These are phyloP conservation scores for Carcharodon carcharias DNA, from an alignment of 2,797 vertebrate species.

Conservation along the genomic window DNA sequence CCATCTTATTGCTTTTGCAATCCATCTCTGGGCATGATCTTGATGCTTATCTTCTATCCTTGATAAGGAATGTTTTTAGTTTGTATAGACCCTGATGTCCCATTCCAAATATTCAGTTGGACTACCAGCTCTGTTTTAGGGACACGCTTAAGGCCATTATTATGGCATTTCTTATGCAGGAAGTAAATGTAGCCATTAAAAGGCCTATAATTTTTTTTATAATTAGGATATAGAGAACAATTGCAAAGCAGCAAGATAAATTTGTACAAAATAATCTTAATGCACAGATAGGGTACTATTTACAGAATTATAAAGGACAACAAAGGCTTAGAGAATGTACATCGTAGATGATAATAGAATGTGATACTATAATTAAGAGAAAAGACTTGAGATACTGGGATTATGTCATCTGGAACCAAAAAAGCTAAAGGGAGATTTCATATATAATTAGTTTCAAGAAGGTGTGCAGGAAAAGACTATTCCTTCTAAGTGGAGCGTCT, in stretches of 20 bases:
- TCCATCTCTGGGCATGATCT: too few species aligned
- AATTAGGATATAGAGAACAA: too few species aligned
- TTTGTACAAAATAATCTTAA: too few species aligned
- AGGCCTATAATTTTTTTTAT: too few species aligned
- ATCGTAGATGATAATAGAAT: neutral
- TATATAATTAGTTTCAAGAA: neutral
- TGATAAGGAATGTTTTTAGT: neutral
- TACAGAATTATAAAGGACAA: too few species aligned
- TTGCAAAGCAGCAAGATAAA: too few species aligned
- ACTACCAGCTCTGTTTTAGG: neutral
- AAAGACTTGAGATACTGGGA: neutral
- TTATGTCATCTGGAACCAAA: neutral
- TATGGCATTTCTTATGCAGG: neutral
- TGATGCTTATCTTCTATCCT: too few species aligned
- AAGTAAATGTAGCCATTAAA: neutral
- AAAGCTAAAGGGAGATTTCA: neutral
- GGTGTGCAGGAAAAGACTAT: neutral
- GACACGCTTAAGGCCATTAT: neutral
- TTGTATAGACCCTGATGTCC: neutral
- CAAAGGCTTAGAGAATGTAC: too few species aligned
- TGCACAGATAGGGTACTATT: too few species aligned
- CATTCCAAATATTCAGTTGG: neutral
- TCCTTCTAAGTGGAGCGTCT: neutral
- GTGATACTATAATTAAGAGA: neutral
- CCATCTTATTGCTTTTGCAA: too few species aligned